Evolutionary conservation across 2,113 vertebrate species (phyloP), one percentile per base, ranked within the genome.

Genomic region (Phaethornis superciliosus): DNA sequence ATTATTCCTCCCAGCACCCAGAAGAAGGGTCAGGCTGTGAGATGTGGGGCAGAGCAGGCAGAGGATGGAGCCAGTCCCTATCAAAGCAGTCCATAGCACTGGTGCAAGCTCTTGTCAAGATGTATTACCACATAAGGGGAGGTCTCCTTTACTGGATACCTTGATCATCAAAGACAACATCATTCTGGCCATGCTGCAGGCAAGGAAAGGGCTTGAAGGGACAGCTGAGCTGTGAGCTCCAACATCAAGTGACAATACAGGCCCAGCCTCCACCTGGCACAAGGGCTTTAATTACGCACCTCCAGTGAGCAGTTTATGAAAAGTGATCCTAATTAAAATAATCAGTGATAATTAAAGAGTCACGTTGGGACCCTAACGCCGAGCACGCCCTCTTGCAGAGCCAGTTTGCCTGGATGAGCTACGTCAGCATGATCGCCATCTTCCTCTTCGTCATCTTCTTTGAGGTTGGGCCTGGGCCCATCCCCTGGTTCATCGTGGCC

Each of bases 401-500:
- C 81, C 78, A 85, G 2, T 98, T 97, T 80, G 6, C 96, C 10
- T 99, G 99, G 99, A 99, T 99, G 99, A 99, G 98, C 96, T 99
- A 99, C 1, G 77, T 99, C 81, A 99, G 99, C 97, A 99, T 99
- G 99, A 74, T 96, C 0, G 98, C 98, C 2, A 98, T 99, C 94
- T 99, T 99, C 96, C 97, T 99, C 82, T 99, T 99, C 4, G 99
- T 99, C 89, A 98, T 98, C 69, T 99, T 99, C 98, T 99, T 99
- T 77, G 99, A 99, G 97, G 98, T 99, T 0, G 99, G 99, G 6
- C 99, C 99, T 0, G 99, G 99, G 51, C 99, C 99, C 8, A 99
- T 99, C 86, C 99, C 99, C 15, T 99, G 99, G 99, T 99, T 99
- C 67, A 99, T 99, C 4, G 99, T 99, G 23, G 99, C 99, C 0